phyloP scores from a whole-genome alignment of 2,888 invertebrate genomes.

The Entomobrya proxima region DNA sequence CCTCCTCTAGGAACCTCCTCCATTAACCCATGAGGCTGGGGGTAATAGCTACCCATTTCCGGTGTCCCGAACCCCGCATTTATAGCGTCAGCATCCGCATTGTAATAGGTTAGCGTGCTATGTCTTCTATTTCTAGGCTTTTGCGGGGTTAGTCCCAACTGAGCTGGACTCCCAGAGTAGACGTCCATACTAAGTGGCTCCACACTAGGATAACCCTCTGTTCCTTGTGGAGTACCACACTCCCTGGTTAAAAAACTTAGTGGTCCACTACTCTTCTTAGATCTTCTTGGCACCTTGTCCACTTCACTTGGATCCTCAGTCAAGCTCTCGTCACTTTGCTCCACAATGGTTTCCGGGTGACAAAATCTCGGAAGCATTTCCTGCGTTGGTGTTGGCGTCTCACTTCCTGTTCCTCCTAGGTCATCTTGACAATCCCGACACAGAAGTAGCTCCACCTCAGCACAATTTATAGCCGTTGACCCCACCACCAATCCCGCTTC shows the following conservation, averaged over 20 bases:
- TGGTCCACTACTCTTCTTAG: constrained; percentile 12
- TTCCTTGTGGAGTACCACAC: not conserved
- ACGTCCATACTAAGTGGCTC: constrained; percentile 55
- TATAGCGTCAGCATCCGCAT: constrained; percentile 74
- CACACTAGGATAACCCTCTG: not conserved
- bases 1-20: too few relatives aligned
- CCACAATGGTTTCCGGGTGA: constrained; percentile 67
- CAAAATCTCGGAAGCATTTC: not conserved
- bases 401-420: not conserved
- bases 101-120: constrained; percentile 73
- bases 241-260: constrained; percentile 9
- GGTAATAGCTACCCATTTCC: constrained; percentile 46
- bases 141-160: too few relatives aligned
- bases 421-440: constrained; percentile 65
- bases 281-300: not conserved
- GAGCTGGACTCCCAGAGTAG: constrained; percentile 10
- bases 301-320: not conserved
- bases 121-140: constrained; percentile 69
- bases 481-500: constrained; percentile 67
- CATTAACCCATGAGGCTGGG: constrained; percentile 54
- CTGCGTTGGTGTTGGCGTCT: constrained; percentile 16
- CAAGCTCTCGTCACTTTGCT: constrained; percentile 69
- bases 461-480: constrained; percentile 70
- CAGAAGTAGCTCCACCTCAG: constrained; percentile 73
- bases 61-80: constrained; percentile 48